Evolutionary conservation across 2,113 vertebrate species (phyloP).

Genomic region (Tychaedon coryphoeus): DNA sequence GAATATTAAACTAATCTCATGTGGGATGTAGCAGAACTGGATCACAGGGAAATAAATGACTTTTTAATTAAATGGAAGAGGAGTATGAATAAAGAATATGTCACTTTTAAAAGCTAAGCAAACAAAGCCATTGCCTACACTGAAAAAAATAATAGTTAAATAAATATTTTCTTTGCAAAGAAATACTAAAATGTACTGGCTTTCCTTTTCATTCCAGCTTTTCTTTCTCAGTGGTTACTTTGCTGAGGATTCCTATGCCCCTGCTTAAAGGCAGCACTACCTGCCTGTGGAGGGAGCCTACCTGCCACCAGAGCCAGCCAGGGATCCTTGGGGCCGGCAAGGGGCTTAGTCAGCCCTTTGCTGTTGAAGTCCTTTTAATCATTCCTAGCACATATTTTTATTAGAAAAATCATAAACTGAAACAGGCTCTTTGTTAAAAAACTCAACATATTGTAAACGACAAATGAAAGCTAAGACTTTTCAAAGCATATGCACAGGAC

Average conservation of each 20-base stretch:
- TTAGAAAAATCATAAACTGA: neutral
- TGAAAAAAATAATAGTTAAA: neutral
- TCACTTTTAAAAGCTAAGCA: neutral
- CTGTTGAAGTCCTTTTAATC: neutral
- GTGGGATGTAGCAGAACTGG: neutral
- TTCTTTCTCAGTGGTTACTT: neutral
- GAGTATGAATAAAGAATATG: neutral
- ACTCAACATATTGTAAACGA: neutral
- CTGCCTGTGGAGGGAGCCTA: neutral
- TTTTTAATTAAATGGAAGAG: neutral
- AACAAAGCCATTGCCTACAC: neutral
- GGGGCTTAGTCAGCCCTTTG: neutral
- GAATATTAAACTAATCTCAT: neutral
- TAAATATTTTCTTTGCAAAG: neutral
- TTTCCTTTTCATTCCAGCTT: neutral
- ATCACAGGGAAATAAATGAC: neutral
- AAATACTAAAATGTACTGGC: neutral
- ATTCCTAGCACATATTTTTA: neutral
- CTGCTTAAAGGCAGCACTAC: neutral
- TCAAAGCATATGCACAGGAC: neutral
- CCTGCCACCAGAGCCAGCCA: neutral
- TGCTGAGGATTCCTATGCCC: neutral
- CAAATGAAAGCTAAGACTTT: constrained; percentile 9
- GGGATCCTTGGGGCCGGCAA: neutral
- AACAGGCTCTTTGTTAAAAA: neutral